A percentile compares a stretch with the other conserved stretches of the same genome.
phyloP scores from a whole-genome alignment of 2,888 invertebrate species.

The Mycalesis mineus region DNA sequence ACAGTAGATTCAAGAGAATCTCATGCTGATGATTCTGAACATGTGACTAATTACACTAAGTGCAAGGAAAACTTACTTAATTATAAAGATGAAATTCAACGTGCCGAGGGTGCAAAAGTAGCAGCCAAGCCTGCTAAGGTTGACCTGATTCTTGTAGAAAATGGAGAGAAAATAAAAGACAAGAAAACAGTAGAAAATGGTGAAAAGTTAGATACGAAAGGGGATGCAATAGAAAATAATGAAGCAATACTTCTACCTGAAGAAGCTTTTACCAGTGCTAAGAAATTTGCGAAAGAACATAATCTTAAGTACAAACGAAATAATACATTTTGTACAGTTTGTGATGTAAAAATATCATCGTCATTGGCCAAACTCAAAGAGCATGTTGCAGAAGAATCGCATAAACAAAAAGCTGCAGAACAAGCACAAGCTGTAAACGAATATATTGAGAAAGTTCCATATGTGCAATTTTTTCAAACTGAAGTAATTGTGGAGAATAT shows the following conservation, averaged over 20 bases:
- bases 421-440: not conserved
- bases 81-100: not conserved
- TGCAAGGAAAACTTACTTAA: conserved; percentile 14
- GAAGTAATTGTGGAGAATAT: not conserved
- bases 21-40: conserved; percentile 40
- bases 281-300: conserved; percentile 34
- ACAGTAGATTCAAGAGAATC: conserved; percentile 24
- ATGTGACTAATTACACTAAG: conserved; percentile 31
- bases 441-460: not conserved
- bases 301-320: conserved; percentile 33
- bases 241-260: not conserved
- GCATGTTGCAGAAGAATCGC: conserved; percentile 39
- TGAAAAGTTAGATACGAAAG: not conserved
- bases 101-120: not conserved
- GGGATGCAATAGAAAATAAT: not conserved
- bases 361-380: conserved; percentile 39
- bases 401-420: conserved; percentile 31
- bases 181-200: not conserved
- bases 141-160: not conserved
- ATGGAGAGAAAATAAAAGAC: not conserved
- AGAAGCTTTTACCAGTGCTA: conserved; percentile 17
- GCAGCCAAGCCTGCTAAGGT: not conserved
- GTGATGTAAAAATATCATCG: conserved; percentile 36
- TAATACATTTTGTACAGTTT: conserved; percentile 36
- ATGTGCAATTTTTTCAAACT: not conserved